phyloP scores from a whole-genome alignment of 2,797 vertebrate species.

The Hippocampus kuda region DNA sequence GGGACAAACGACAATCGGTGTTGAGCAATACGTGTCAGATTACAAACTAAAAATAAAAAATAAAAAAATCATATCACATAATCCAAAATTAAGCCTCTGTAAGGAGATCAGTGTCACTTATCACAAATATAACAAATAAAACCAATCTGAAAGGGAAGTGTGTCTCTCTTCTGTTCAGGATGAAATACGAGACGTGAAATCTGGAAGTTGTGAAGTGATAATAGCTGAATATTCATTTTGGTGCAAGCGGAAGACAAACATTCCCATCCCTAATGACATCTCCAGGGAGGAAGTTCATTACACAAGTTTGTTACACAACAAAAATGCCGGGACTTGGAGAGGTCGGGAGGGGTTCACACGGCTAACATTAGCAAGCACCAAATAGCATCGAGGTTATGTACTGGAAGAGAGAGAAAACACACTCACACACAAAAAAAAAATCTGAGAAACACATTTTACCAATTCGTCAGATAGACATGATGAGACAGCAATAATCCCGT shows the following conservation, averaged over 20 bases:
- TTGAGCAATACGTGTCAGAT: neutral
- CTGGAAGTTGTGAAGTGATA: slow-evolving; percentile 51
- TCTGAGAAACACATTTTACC: slow-evolving; percentile 30
- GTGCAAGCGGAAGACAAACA: slow-evolving; percentile 65
- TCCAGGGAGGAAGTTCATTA: slow-evolving; percentile 66
- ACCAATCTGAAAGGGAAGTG: slow-evolving; percentile 42
- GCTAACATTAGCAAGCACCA: slow-evolving; percentile 49
- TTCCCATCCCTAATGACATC: slow-evolving; percentile 64
- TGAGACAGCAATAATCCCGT: slow-evolving; percentile 27
- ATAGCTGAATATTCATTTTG: slow-evolving; percentile 65
- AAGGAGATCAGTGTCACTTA: neutral
- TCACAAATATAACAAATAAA: slow-evolving; percentile 18
- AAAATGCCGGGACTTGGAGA: slow-evolving; percentile 58
- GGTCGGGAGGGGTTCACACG: slow-evolving; percentile 61
- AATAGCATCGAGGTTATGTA: slow-evolving; percentile 50
- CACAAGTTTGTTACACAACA: slow-evolving; percentile 58
- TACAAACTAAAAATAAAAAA: slow-evolving; percentile 20
- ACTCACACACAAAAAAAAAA: slow-evolving; percentile 9
- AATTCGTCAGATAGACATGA: slow-evolving; percentile 33
- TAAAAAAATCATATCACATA: neutral
- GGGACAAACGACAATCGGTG: slow-evolving; percentile 42
- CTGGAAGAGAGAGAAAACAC: slow-evolving; percentile 40
- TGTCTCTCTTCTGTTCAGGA: slow-evolving; percentile 28
- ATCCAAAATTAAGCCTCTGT: neutral
- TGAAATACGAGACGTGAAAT: slow-evolving; percentile 52